These are phyloP conservation scores for Pandemis heparana DNA, from an alignment of 2,888 invertebrate genomes.

Conservation along the genomic window DNA sequence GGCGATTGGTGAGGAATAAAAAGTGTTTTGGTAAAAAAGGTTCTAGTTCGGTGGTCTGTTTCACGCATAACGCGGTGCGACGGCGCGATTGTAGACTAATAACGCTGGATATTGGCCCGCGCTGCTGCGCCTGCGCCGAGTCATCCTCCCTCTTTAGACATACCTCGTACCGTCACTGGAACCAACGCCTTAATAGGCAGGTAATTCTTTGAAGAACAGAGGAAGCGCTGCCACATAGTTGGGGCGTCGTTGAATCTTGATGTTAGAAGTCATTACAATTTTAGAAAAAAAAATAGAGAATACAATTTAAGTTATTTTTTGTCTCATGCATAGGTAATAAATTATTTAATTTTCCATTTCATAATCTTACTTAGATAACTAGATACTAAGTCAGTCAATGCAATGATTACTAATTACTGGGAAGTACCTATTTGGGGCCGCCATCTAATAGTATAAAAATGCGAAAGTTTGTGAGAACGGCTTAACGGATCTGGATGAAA, in stretches of 20 bases:
- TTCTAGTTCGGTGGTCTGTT: conserved; percentile 75
- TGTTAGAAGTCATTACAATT: background rate
- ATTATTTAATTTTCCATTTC: too few species aligned
- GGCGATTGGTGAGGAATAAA: conserved; percentile 57
- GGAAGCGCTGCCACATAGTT: conserved; percentile 21
- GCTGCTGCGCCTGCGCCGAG: conserved; percentile 68
- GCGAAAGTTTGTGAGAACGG: too few species aligned
- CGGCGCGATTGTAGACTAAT: conserved; percentile 77
- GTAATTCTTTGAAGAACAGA: conserved; percentile 31
- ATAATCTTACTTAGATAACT: too few species aligned
- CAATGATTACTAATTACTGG: too few species aligned
- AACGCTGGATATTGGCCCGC: conserved; percentile 76
- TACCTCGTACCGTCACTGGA: conserved; percentile 27
- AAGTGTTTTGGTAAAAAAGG: conserved; percentile 70
- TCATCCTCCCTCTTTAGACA: conserved; percentile 62
- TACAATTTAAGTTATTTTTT: too few species aligned
- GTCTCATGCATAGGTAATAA: too few species aligned
- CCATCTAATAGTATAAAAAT: too few species aligned
- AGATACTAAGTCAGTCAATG: too few species aligned
- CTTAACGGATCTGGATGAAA: too few species aligned
- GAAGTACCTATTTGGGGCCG: too few species aligned
- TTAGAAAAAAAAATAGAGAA: too few species aligned
- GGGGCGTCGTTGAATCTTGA: conserved; percentile 23
- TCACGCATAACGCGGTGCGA: conserved; percentile 77
- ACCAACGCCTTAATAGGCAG: conserved; percentile 37